These are phyloP conservation scores for Pachyseris speciosa DNA, from an alignment of 64 coral and sea anemone genomes.

Conservation along the genomic window DNA sequence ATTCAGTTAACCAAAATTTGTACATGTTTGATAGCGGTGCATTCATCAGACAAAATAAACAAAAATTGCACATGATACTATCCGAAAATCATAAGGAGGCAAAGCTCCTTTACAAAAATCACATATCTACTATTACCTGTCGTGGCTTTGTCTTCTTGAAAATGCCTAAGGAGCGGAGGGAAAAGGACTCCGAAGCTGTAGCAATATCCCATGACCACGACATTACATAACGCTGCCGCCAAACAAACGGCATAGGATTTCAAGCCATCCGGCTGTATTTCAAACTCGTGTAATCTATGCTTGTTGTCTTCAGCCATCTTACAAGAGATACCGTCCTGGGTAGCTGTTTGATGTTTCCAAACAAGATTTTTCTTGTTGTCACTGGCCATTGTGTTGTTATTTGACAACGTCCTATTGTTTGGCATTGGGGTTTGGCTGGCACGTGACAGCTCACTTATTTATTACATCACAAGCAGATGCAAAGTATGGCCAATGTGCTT, in stretches of 20 bases:
- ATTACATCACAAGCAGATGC: no score
- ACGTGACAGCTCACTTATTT: no score
- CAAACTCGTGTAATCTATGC: neutral
- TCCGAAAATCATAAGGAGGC: no score
- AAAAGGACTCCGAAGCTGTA: conserved; percentile 7
- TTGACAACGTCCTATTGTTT: neutral
- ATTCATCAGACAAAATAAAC: no score
- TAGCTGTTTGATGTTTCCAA: neutral
- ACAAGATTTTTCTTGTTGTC: neutral
- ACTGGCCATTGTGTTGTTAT: no score
- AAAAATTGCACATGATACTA: no score
- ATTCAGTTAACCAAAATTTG: no score
- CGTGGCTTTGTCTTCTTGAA: conserved; percentile 9
- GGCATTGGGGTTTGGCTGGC: no score
- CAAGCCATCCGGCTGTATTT: neutral
- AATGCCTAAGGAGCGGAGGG: neutral
- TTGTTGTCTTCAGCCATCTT: neutral
- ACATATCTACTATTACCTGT: neutral
- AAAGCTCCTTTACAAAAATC: no score
- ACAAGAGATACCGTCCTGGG: neutral
- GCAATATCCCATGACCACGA: neutral
- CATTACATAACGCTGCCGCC: neutral
- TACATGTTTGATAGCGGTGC: no score
- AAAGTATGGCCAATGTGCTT: no score
- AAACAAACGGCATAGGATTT: neutral